Percentiles rank a stretch among this genome's conserved stretches.
These are phyloP conservation scores for Oreochromis aureus DNA, from an alignment of 2,113 vertebrate genomes.

Conservation along the genomic window DNA sequence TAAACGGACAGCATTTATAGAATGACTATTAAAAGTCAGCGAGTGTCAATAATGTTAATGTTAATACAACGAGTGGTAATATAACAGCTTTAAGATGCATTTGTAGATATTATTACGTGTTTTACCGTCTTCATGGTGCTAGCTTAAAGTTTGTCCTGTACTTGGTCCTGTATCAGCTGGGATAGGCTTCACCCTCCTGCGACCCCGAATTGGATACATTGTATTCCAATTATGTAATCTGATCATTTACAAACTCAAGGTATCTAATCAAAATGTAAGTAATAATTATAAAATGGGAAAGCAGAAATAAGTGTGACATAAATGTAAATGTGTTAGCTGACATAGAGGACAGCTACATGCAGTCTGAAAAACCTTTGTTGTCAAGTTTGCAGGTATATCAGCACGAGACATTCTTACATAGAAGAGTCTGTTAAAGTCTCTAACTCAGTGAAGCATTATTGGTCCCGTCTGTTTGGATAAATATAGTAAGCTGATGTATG, in stretches of 20 bases:
- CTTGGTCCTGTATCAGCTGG: too few relatives aligned
- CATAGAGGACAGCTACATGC: background rate
- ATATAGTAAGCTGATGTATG: background rate
- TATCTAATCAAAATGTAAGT: background rate
- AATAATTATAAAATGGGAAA: background rate
- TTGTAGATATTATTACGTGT: too few relatives aligned
- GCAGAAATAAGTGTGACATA: background rate
- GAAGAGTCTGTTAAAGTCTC: background rate
- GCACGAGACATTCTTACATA: background rate
- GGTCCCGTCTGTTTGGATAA: background rate
- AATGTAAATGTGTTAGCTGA: fast-evolving
- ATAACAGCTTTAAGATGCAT: too few relatives aligned
- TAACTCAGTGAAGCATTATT: background rate
- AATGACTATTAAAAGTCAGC: too few relatives aligned
- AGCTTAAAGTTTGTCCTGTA: too few relatives aligned
- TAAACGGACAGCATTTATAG: too few relatives aligned
- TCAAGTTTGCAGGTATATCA: background rate
- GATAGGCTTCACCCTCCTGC: too few relatives aligned
- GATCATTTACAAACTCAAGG: background rate
- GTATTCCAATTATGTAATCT: too few relatives aligned
- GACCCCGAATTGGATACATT: too few relatives aligned
- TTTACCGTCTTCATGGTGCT: too few relatives aligned
- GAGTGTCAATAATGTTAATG: too few relatives aligned
- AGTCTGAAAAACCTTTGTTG: background rate
- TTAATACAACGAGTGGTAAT: too few relatives aligned